Conservation (phyloP, 2,113 vertebrate species). For the Odobenus rosmarus region DNA sequence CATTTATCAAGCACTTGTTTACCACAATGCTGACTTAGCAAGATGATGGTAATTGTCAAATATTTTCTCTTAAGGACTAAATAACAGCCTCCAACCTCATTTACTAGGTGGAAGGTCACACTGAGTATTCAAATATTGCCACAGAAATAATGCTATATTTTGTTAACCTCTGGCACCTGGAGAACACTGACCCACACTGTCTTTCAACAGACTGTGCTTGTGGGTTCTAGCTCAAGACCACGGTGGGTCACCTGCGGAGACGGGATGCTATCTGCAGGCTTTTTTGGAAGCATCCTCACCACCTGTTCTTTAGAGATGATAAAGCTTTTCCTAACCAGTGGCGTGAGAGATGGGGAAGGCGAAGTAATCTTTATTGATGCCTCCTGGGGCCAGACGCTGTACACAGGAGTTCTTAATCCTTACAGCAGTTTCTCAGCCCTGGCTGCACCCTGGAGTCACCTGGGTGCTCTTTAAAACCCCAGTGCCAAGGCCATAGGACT, state of each 20-base stretch:
- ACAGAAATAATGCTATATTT: neutral
- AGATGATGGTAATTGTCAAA: neutral
- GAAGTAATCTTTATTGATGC: neutral
- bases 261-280: no score
- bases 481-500: neutral
- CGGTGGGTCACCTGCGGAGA: neutral
- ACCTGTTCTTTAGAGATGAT: neutral
- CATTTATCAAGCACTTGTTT: conserved; percentile 21
- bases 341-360: neutral
- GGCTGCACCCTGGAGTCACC: neutral
- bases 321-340: neutral
- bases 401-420: neutral
- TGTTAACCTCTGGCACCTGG: no score
- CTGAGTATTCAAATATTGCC: neutral
- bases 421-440: neutral
- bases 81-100: neutral
- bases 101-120: neutral
- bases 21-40: neutral
- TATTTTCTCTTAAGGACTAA: neutral
- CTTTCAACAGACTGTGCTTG: neutral
- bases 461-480: neutral
- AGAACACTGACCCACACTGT: neutral
- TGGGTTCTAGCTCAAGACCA: neutral
- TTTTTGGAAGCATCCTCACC: neutral
- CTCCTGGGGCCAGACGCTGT: neutral